These are phyloP conservation scores for Venustoraphidia nigricollis DNA, from an alignment of 2,888 invertebrate species.

Conservation along the genomic window DNA sequence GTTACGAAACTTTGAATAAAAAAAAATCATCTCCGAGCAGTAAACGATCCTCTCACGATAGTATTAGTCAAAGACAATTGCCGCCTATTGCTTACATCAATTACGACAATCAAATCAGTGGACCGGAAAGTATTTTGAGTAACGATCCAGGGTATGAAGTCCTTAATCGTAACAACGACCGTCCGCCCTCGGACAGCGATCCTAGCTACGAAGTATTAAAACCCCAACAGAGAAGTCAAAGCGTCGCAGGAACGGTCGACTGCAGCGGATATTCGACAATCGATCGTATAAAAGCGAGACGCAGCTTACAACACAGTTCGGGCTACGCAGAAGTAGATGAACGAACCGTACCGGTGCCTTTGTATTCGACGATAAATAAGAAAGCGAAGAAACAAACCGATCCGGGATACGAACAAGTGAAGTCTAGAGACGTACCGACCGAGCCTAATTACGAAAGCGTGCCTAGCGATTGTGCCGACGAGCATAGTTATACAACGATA, in stretches of 20 bases:
- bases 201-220: slow-evolving; percentile 68
- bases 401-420: slow-evolving; percentile 36
- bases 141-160: slow-evolving; percentile 63
- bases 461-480: slow-evolving; percentile 33
- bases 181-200: slow-evolving; percentile 37
- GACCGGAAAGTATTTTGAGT: slow-evolving; percentile 41
- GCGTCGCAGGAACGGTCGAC: slow-evolving; percentile 17
- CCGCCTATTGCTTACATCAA: slow-evolving; percentile 15
- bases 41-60: neutral
- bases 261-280: slow-evolving; percentile 22
- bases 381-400: slow-evolving; percentile 22
- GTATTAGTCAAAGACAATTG: slow-evolving; percentile 15
- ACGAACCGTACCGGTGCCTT: neutral
- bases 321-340: slow-evolving; percentile 6
- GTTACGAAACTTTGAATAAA: slow-evolving; percentile 44
- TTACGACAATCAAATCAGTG: slow-evolving; percentile 30
- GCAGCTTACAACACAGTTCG: slow-evolving; percentile 2
- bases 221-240: slow-evolving; percentile 31
- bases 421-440: slow-evolving; percentile 31
- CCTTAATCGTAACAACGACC: slow-evolving; percentile 29
- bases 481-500: slow-evolving; percentile 41
- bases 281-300: slow-evolving; percentile 9
- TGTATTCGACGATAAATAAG: slow-evolving; percentile 27
- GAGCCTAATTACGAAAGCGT: slow-evolving; percentile 70
- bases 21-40: slow-evolving; percentile 7